Evolutionary conservation across 2,113 vertebrate species (phyloP), one percentile per base, ranked within the genome.

Genomic region (Axis porcinus): DNA sequence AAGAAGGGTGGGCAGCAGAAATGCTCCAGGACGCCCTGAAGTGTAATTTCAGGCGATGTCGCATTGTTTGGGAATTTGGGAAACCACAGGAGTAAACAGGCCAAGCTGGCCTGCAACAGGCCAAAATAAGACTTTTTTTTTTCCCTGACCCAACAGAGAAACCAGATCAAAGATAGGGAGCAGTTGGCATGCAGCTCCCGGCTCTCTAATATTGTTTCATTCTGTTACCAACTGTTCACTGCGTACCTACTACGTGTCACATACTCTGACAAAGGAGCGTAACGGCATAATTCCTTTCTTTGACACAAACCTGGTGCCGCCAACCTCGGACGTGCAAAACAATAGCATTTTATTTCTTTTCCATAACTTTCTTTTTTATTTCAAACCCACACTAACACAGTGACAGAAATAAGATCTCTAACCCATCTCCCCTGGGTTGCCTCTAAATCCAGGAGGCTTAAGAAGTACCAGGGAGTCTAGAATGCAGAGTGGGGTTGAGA

Each of bases 11-110:
- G 94, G 97, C 89, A 82, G 89, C 91, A 97, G 97, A 95, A 95
- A 89, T 6, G 89, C 96, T 96, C 93, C 67, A 97, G 97, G 97
- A 97, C 55, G 84, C 10, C 17, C 95, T 91, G 79, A 89, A 97
- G 97, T 86, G 81, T 94, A 84, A 95, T 97, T 98, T 97, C 91
- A 74, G 94, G 97, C 76, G 84, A 84, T 62, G 91, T 91, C 47
- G 33, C 91, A 95, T 97, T 97, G 97, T 97, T 98, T 93, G 57
- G 97, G 97, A 97, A 97, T 97, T 94, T 6, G n/a, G 86, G 93
- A 95, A 97, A 97, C 98, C 97, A 94, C 97, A 91, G 93, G 96
- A 85, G 95, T 96, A 98, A 98, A 97, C 97, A 97, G 67, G 93
- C 94, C 97, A 93, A 97, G 97, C 96, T 97, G 97, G 96, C 86